Evolutionary conservation across 2,888 invertebrate species (phyloP).

Genomic region (Trilocha varians): DNA sequence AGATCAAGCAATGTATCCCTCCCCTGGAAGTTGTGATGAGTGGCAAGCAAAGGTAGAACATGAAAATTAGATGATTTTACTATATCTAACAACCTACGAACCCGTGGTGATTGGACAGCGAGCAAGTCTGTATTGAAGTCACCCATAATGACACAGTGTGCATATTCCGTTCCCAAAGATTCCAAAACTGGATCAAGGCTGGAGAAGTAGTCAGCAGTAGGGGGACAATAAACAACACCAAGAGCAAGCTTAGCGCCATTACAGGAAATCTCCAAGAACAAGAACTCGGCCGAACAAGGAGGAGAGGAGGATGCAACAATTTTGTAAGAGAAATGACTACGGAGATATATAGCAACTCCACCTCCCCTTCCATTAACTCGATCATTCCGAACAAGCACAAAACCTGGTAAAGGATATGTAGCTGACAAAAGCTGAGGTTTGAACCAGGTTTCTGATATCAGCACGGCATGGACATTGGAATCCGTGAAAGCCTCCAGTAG

Average conservation of each 20-base stretch:
- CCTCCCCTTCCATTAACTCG: constrained; percentile 5
- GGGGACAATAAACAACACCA: constrained; percentile 9
- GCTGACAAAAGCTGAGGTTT: constrained; percentile 8
- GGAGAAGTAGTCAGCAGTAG: constrained; percentile 1
- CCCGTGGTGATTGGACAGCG: too few species aligned
- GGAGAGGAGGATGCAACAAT: constrained; percentile 4
- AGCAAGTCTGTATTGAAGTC: too few species aligned
- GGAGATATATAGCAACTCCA: constrained; percentile 12
- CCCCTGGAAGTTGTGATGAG: background rate
- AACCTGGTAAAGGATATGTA: constrained; percentile 7
- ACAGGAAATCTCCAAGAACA: background rate
- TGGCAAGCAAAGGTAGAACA: too few species aligned
- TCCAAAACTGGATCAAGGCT: background rate
- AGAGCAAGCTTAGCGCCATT: background rate
- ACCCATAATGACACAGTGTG: too few species aligned
- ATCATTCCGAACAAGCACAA: constrained; percentile 5
- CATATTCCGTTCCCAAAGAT: background rate
- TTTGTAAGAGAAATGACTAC: constrained; percentile 3
- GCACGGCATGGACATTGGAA: too few species aligned
- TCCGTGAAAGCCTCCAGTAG: too few species aligned
- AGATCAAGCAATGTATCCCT: constrained; percentile 1
- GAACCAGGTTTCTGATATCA: constrained; percentile 9
- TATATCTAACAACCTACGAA: too few species aligned
- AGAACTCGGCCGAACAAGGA: background rate
- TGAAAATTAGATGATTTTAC: too few species aligned